Base-by-base conservation (phyloP, 2,113 vertebrate species). In the Rhodinocichla rosea region DNA sequence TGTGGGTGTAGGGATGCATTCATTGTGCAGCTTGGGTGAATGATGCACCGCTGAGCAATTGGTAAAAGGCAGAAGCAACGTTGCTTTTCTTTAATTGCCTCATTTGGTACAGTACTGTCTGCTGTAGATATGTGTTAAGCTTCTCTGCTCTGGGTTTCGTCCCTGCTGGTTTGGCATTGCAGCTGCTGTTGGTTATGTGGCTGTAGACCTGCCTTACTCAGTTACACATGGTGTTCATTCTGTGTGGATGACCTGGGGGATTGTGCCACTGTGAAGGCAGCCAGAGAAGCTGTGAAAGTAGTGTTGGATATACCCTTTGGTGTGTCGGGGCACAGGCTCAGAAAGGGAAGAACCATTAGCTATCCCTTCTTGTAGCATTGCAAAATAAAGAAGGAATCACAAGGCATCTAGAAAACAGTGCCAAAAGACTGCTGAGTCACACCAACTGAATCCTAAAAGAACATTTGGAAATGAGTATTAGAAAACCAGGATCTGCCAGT, bases 371-470 rank as follows among this genome's bases (percentile, higher is more conserved):
- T 50, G 62, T 78, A 82, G 76, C 68, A 5, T 11, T 63, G 81
- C 90, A 90, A 92, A 92, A 76, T 81, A 87, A 90, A 90, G 50
- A 32, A 77, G 64, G 35, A 60, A 67, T 91, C 88, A 83, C 8
- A 39, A 83, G 60, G 37, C 92, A 45, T 73, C 62, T 83, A 74
- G 84, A 91, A 93, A 83, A 70, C 42, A 64, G 64, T 97, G 94
- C 93, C 93, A 89, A 76, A 95, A 94, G 91, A 79, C 74, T 84
- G 71, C 70, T 91, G 95, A 97, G 90, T 97, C 95, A 89, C 83
- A 91, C 81, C 94, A 33, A 21, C 56, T 62, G 70, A 52, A 22
- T 96, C 92, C 62, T 40, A 53, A 75, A 68, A 75, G 73, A 88
- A 59, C 67, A 90, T 95, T 92, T 87, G 94, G 94, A 95, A 97